phyloP scores from a whole-genome alignment of 2,888 invertebrate genomes.

The Therioaphis trifolii region DNA sequence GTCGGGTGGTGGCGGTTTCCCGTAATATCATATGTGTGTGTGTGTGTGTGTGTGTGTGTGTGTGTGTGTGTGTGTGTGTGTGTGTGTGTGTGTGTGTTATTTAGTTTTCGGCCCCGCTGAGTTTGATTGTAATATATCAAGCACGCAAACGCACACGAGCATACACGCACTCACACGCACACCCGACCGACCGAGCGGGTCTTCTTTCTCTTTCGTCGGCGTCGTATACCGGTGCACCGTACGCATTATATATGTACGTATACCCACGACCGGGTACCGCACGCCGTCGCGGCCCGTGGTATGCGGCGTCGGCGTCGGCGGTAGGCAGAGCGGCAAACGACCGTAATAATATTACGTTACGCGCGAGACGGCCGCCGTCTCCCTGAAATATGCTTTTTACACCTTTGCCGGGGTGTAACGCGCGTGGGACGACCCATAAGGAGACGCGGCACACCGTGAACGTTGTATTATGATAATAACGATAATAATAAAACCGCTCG shows the following conservation, averaged over 20 bases:
- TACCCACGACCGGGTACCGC: too few relatives aligned
- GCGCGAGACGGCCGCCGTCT: background rate
- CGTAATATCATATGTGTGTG: too few relatives aligned
- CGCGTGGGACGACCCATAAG: conserved; percentile 23
- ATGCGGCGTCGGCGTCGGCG: background rate
- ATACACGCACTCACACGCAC: background rate
- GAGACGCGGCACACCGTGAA: background rate
- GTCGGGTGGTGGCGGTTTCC: conserved; percentile 13
- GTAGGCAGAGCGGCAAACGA: background rate
- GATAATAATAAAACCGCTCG: conserved; percentile 44
- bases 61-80: too few relatives aligned
- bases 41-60: too few relatives aligned
- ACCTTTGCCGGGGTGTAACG: conserved; percentile 28
- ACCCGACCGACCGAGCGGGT: background rate
- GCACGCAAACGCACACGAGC: background rate
- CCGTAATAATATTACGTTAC: background rate
- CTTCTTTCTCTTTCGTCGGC: conserved; percentile 13
- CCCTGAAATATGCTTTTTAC: conserved; percentile 49
- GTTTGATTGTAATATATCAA: conserved; percentile 49
- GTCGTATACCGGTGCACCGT: background rate
- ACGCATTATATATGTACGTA: background rate
- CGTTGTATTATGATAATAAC: background rate
- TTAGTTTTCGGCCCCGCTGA: conserved; percentile 48
- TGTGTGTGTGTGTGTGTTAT: too few relatives aligned
- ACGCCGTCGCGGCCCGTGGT: background rate